Evolutionary conservation across 2,797 vertebrate genomes (phyloP).

Genomic region (Lacerta agilis): DNA sequence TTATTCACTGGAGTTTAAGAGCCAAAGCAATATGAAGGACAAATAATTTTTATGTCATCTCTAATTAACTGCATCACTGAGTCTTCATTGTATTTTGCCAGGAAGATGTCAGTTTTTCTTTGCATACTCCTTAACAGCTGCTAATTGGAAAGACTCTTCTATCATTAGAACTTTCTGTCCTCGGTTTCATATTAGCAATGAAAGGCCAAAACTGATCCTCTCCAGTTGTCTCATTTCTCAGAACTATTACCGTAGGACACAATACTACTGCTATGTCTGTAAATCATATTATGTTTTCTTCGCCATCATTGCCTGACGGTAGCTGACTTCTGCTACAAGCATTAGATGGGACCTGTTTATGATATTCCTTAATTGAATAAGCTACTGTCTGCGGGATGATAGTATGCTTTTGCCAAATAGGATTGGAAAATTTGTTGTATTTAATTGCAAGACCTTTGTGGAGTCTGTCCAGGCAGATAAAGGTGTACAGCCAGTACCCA

Average conservation of each 20-base stretch:
- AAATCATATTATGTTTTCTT: constrained; percentile 64
- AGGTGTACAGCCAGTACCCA: constrained; percentile 21
- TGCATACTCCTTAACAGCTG: constrained; percentile 55
- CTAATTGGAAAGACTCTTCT: constrained; percentile 60
- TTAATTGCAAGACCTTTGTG: constrained; percentile 58
- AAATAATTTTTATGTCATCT: constrained; percentile 50
- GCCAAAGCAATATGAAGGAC: constrained; percentile 20
- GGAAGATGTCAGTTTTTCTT: constrained; percentile 58
- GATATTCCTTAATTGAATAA: constrained; percentile 69
- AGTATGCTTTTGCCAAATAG: constrained; percentile 62
- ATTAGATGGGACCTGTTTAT: constrained; percentile 63
- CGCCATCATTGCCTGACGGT: constrained; percentile 43
- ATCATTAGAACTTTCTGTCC: constrained; percentile 56
- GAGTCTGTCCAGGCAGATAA: constrained; percentile 32
- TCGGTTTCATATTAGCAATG: constrained; percentile 50
- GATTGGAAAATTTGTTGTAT: constrained; percentile 58
- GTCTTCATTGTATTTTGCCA: constrained; percentile 52
- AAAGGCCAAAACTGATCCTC: constrained; percentile 61
- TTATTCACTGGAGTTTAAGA: constrained; percentile 6
- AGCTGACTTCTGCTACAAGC: constrained; percentile 63
- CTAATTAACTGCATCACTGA: constrained; percentile 49
- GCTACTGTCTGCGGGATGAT: constrained; percentile 59
- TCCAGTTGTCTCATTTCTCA: constrained; percentile 57
- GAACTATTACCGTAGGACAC: constrained; percentile 48
- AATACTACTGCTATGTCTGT: constrained; percentile 56